These are phyloP conservation scores for Cuculus canorus DNA, from an alignment of 2,797 vertebrate species.

Conservation along the genomic window DNA sequence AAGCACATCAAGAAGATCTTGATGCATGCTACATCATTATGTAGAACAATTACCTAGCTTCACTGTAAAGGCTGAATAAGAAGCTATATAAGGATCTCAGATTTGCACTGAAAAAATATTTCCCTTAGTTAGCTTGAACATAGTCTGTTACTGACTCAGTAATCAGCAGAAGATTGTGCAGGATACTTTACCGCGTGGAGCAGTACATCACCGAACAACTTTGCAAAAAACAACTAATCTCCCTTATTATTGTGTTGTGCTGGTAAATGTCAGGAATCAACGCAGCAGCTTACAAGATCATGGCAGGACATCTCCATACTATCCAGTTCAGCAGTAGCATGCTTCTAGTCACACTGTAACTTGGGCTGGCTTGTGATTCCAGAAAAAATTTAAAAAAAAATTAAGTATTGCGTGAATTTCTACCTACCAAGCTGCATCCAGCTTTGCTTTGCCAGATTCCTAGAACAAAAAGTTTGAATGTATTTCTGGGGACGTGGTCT, in stretches of 20 bases:
- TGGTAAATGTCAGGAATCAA: neutral
- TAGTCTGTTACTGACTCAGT: neutral
- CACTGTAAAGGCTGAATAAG: conserved; percentile 21
- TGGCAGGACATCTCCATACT: neutral
- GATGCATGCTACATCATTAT: conserved; percentile 30
- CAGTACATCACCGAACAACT: neutral
- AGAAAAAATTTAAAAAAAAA: neutral
- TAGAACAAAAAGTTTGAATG: neutral
- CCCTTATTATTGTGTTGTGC: neutral
- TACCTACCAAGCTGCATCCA: neutral
- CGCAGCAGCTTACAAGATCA: neutral
- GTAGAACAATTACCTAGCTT: conserved; percentile 50
- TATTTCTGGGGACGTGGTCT: neutral
- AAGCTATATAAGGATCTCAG: conserved; percentile 7
- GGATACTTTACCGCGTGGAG: neutral
- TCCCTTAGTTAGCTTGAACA: neutral
- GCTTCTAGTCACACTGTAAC: neutral
- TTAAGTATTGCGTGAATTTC: neutral
- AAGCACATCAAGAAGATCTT: conserved; percentile 26
- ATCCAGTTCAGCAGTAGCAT: neutral
- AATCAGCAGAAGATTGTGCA: neutral
- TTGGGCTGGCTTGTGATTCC: neutral
- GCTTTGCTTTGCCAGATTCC: neutral
- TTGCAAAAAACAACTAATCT: neutral
- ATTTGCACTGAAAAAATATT: neutral